phyloP scores from a whole-genome alignment of 1,140 invertebrate genomes.

The Microvelia longipes region DNA sequence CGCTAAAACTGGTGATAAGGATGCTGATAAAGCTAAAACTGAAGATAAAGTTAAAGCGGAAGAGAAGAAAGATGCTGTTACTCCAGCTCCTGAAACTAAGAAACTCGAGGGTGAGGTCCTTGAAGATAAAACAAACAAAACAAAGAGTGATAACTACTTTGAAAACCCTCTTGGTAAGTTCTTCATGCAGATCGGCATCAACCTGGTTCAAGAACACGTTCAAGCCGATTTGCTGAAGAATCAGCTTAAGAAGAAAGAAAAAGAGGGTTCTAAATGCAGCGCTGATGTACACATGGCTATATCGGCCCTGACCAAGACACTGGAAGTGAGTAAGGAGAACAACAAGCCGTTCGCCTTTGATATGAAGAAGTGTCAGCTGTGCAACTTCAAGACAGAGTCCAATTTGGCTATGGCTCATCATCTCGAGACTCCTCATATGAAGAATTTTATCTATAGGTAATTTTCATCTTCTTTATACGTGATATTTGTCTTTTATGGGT shows the following conservation, averaged over 20 bases:
- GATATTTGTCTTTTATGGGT: constrained; percentile 51
- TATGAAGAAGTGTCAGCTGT: constrained; percentile 74
- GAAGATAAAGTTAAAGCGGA: constrained; percentile 6
- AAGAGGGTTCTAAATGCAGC: constrained; percentile 45
- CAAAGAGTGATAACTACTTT: constrained; percentile 42
- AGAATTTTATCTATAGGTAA: constrained; percentile 50
- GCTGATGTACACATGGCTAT: constrained; percentile 58
- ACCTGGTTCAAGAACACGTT: constrained; percentile 81
- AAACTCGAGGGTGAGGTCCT: constrained; percentile 15
- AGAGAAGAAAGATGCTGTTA: constrained; percentile 13
- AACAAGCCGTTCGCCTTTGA: constrained; percentile 68
- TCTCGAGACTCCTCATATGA: constrained; percentile 82
- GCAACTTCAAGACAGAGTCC: constrained; percentile 86
- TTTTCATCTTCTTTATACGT: constrained; percentile 37
- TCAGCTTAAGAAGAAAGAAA: constrained; percentile 61
- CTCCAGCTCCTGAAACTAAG: constrained; percentile 11
- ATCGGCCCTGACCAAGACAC: constrained; percentile 59
- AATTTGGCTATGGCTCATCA: constrained; percentile 72
- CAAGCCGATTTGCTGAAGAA: constrained; percentile 76
- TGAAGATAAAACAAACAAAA: constrained; percentile 18
- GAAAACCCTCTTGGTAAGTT: constrained; percentile 77
- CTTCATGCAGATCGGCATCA: constrained; percentile 80
- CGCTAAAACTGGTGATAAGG: background rate
- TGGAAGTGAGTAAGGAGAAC: constrained; percentile 75
- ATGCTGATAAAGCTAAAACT: background rate